A percentile compares a stretch with the other conserved stretches of the same genome.
Conservation (phyloP, 2,888 invertebrate genomes). For the Ormyrus nitidulus region DNA sequence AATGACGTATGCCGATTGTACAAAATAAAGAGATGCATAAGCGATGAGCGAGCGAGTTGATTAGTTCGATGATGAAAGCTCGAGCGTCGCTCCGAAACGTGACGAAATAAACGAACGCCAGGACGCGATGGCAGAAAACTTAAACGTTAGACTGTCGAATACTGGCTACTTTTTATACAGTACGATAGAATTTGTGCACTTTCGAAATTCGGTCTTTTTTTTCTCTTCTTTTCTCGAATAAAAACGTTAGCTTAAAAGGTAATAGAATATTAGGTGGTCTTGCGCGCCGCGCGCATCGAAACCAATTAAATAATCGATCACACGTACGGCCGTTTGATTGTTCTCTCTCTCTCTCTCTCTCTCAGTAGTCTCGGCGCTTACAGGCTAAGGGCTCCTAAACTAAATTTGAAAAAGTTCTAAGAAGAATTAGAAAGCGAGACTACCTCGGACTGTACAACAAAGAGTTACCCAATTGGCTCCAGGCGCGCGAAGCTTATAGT, state of each 20-base stretch:
- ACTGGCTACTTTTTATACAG: constrained; percentile 33
- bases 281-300: not conserved
- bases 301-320: constrained; percentile 43
- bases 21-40: constrained; percentile 2
- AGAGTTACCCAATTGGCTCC: constrained; percentile 7
- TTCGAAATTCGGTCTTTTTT: not conserved
- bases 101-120: constrained; percentile 38
- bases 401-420: not conserved
- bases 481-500: not conserved
- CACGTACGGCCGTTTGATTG: not conserved
- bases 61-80: constrained; percentile 15
- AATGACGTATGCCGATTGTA: not conserved
- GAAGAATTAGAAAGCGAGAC: constrained; percentile 12
- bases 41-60: not conserved
- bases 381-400: not conserved
- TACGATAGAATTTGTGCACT: constrained; percentile 21
- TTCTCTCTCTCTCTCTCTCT: too few species aligned
- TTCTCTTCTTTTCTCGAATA: constrained; percentile 1
- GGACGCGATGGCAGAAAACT: constrained; percentile 33
- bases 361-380: not conserved
- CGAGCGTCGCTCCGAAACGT: constrained; percentile 53
- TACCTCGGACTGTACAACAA: constrained; percentile 30
- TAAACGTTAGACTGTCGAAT: constrained; percentile 42
- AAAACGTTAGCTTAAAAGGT: not conserved
- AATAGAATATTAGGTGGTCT: not conserved